phyloP scores from a whole-genome alignment of 2,888 invertebrate species.

The Meiosimyza platycephala region DNA sequence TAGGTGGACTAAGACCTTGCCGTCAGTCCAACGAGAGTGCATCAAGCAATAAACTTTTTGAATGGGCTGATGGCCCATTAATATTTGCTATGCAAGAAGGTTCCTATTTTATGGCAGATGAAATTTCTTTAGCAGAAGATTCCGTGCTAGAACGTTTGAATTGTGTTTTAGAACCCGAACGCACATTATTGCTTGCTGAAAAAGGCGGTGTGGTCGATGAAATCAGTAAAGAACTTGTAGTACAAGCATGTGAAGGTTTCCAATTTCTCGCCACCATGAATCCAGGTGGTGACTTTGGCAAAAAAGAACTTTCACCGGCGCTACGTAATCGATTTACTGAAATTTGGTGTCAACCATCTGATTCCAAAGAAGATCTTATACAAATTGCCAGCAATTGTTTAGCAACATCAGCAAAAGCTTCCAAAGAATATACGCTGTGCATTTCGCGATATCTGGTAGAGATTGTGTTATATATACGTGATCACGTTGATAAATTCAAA shows the following conservation, averaged over 20 bases:
- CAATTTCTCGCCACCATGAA: conserved; percentile 99
- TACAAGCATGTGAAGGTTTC: conserved; percentile 81
- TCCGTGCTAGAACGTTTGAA: conserved; percentile 97
- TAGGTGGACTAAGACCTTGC: conserved; percentile 94
- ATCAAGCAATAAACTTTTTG: conserved; percentile 76
- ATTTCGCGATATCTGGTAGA: conserved; percentile 81
- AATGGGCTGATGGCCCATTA: conserved; percentile 98
- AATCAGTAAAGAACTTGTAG: conserved; percentile 69
- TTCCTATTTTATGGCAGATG: conserved; percentile 92
- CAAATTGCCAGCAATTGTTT: conserved; percentile 87
- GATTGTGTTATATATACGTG: conserved; percentile 82
- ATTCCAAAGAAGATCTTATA: conserved; percentile 78
- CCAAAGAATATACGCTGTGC: conserved; percentile 55
- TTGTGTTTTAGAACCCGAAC: conserved; percentile 93
- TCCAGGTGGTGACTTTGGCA: conserved; percentile 99
- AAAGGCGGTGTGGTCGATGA: conserved; percentile 75
- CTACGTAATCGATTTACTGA: conserved; percentile 97
- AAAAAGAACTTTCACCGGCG: conserved; percentile 98
- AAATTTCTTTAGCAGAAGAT: conserved; percentile 98
- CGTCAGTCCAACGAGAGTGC: conserved; percentile 65
- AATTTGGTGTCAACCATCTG: conserved; percentile 93
- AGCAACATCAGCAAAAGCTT: conserved; percentile 68
- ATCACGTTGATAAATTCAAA: conserved; percentile 81
- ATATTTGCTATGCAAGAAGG: conserved; percentile 91
- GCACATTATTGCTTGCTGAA: conserved; percentile 90